Base-by-base conservation (phyloP, 2,888 invertebrate species). In the Matsumyia berberina region DNA sequence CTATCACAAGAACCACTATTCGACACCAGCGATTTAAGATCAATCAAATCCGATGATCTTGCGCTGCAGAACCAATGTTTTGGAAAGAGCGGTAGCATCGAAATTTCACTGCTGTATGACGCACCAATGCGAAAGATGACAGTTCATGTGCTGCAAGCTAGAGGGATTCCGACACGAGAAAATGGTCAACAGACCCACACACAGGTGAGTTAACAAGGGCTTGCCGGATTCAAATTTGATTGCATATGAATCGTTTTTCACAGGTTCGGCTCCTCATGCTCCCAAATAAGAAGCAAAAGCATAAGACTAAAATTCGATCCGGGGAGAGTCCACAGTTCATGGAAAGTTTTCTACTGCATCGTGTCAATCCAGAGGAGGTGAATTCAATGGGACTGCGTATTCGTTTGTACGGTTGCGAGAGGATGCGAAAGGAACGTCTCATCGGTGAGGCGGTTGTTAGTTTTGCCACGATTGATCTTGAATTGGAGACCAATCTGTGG, bases 361-460 rank as follows among this genome's bases (percentile, higher is more conserved):
- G 97, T 89, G 97, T 98, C 39, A 97, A 97, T 92, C 97, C 97
- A 93, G 98, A 98, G 93, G 98, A 98, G 89, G 97, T 98, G 3
- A 96, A 96, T 91, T 96, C 97, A 15, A 96, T 98, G 94, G 98
- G 98, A 0, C 93, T 98, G 4, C 94, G 98, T 69, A 94, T 98
- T 87, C 95, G 98, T 55, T 94, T 98, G 60, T 98, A 98, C 90
- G 96, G 97, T 44, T 96, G 97, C 91, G 98, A 98, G 89, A 93
- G 98, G 88, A 97, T 98, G 96, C 94, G 98, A 17, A 94, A 98
- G 58, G 98, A 98, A 91, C 94, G 98, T 66, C 93, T 98, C 88
- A 95, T 98, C 64, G 98, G 98, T 9, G 98, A 98, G 91, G 95
- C 96, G 37, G 94, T 97, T 81, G 95, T 98, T 78, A 96, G 96